phyloP scores from a whole-genome alignment of 1,140 invertebrate species.

The Cherax quadricarinatus region DNA sequence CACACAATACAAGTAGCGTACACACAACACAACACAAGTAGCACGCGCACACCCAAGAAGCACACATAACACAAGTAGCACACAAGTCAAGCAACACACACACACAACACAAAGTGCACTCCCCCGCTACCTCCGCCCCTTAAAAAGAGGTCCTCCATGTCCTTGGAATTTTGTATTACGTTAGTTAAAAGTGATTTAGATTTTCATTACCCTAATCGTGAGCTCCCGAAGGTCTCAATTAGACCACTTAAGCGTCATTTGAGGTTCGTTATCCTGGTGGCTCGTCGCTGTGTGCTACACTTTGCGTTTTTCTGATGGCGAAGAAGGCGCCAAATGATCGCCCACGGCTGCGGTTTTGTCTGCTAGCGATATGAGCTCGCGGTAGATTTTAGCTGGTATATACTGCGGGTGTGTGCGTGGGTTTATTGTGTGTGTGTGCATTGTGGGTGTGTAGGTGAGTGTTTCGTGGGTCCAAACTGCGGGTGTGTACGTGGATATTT shows the following conservation, averaged over 20 bases:
- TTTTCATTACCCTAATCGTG: neutral
- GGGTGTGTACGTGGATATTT: no score
- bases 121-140: neutral
- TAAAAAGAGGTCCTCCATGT: neutral
- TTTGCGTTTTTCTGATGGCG: neutral
- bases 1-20: no score
- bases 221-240: neutral
- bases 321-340: neutral
- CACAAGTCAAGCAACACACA: neutral
- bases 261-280: neutral
- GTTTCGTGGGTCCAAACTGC: no score
- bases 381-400: neutral
- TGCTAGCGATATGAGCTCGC: neutral
- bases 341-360: neutral
- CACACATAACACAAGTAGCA: neutral
- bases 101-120: neutral
- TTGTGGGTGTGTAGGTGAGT: no score
- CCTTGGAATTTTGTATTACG: neutral
- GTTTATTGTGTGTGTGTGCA: no score
- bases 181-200: slow-evolving; percentile 18
- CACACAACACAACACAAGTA: no score
- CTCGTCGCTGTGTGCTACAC: neutral
- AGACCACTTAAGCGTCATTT: slow-evolving; percentile 3
- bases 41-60: neutral
- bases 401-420: no score